phyloP scores from a whole-genome alignment of 1,140 invertebrate species.

The Dendroctonus ponderosae region DNA sequence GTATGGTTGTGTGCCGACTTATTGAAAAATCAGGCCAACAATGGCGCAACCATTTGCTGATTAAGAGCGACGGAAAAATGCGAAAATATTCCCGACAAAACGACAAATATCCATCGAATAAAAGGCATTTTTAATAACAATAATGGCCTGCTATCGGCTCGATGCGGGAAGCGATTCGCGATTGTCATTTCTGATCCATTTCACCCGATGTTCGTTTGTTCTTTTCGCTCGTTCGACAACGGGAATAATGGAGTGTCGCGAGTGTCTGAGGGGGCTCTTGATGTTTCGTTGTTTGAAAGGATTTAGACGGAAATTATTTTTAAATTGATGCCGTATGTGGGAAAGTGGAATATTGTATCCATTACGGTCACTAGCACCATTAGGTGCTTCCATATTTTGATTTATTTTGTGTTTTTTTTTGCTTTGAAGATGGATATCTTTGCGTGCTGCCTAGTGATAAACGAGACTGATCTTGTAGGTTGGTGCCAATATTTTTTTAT shows the following conservation, averaged over 20 bases:
- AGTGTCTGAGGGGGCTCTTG: constrained; percentile 14
- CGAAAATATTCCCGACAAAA: constrained; percentile 7
- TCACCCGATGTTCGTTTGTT: constrained; percentile 39
- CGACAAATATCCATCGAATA: constrained; percentile 23
- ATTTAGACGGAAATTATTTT: no score
- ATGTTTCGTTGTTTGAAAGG: constrained; percentile 14
- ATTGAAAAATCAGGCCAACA: no score
- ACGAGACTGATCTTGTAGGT: no score
- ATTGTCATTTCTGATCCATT: constrained; percentile 43
- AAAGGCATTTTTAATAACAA: constrained; percentile 41
- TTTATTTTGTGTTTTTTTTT: constrained; percentile 4
- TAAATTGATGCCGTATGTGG: no score
- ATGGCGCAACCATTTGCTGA: no score
- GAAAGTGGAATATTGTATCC: no score
- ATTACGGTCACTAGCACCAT: no score
- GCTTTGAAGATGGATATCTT: no score
- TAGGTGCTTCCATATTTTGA: not conserved
- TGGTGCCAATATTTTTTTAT: no score
- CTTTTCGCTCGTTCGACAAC: constrained; percentile 32
- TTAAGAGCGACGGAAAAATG: not conserved
- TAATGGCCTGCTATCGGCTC: constrained; percentile 32
- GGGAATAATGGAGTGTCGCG: constrained; percentile 32
- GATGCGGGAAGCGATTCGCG: constrained; percentile 32
- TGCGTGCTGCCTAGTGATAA: no score
- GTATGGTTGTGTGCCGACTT: no score